Conservation (phyloP, 2,113 vertebrate species). For the Eulacestoma nigropectus region DNA sequence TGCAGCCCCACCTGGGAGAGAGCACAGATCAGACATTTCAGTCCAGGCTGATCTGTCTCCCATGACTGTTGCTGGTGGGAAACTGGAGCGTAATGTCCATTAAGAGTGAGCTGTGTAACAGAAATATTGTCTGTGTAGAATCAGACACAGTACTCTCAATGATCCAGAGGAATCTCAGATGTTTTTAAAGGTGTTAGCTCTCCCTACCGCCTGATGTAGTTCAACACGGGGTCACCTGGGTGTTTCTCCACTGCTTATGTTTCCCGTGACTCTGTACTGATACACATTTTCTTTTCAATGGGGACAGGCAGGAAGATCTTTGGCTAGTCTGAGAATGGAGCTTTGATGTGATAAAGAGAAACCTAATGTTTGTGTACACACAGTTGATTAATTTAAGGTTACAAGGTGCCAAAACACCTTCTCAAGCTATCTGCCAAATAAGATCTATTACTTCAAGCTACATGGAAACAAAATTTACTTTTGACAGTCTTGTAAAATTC, state of each 20-base stretch:
- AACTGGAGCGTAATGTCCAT: neutral
- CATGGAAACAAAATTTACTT: neutral
- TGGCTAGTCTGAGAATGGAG: neutral
- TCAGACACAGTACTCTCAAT: neutral
- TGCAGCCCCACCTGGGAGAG: neutral
- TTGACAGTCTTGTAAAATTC: neutral
- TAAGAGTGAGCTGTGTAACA: neutral
- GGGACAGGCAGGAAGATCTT: neutral
- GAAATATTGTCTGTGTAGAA: neutral
- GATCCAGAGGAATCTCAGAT: neutral
- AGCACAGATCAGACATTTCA: neutral
- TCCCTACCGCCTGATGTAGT: accelerated
- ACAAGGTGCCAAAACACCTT: slow-evolving; percentile 15
- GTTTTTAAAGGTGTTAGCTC: neutral
- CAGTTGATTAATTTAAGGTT: slow-evolving; percentile 5
- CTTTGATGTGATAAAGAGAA: neutral
- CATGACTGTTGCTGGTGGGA: neutral
- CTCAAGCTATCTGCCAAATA: neutral
- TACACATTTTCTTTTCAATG: neutral
- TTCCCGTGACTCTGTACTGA: neutral
- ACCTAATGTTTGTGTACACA: neutral
- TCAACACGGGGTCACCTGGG: neutral
- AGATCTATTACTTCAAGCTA: neutral
- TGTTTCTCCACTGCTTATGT: neutral
- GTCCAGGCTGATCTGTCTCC: neutral